Base-by-base conservation (phyloP, 2,113 vertebrate genomes). In the Cavia aperea region DNA sequence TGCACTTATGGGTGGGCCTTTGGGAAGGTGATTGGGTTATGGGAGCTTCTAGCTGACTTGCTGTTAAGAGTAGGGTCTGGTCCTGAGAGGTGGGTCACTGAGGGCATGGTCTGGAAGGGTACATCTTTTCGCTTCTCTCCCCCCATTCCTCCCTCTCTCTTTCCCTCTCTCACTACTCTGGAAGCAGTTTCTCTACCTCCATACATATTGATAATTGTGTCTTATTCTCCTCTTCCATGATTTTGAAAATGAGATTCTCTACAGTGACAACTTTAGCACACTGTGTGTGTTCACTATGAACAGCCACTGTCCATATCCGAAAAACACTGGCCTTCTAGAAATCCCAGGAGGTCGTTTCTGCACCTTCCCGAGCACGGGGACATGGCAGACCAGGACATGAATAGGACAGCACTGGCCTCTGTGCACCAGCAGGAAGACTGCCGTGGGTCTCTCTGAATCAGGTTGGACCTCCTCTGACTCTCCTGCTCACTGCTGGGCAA, bases 221-320 rank as follows among this genome's bases (percentile, higher is more conserved):
- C 54, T 63, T 70, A 39, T 21, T 66, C 6, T 63, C 29, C 19
- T 72, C 43, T 5, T 29, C 73, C 43, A 29, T 29, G 43, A 46
- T 93, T 95, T 92, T 91, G 60, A 8, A 86, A 12, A 66, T 49
- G 72, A 84, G 89, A 91, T 43, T 95, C 0, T 0, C 58, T 94
- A n/a, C 72, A 92, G 68, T 88, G 96, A 90, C 84, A 91, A 65
- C 86, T 95, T 73, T 81, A 66, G 58, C 46, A 68, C 62, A 81
- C 54, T 2, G 0, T 92, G 82, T 89, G 43, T 79, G 88, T 77
- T 94, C 89, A 90, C 51, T 94, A 14, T 78, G 43, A 60, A 66
- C 77, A 94, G 96, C 95, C 90, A 87, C 51, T 88, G 65, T 66
- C 51, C 66, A 31, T 49, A 92, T 92, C 94, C 73, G 88, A 95